Conservation (phyloP, 2,888 invertebrate genomes). For the Synergus gifuensis region DNA sequence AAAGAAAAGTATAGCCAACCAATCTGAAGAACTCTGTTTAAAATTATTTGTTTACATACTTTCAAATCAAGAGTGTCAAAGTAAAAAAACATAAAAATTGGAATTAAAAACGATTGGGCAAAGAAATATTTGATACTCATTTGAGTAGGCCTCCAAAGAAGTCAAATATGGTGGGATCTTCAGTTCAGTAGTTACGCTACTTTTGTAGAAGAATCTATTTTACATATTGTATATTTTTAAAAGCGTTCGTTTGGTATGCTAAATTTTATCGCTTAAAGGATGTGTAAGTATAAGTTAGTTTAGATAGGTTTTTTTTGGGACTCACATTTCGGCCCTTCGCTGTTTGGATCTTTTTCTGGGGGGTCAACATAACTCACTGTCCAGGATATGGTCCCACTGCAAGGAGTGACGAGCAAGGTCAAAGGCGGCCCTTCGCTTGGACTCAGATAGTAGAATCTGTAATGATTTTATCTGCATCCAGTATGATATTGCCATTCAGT, state of each 20-base stretch:
- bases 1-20: too few relatives aligned
- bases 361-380: slow-evolving; percentile 74
- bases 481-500: slow-evolving; percentile 72
- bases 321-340: slow-evolving; percentile 70
- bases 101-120: background rate
- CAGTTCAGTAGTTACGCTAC: background rate
- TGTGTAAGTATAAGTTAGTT: slow-evolving; percentile 24
- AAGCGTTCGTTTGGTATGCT: slow-evolving; percentile 12
- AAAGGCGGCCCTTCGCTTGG: slow-evolving; percentile 74
- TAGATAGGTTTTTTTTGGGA: slow-evolving; percentile 30
- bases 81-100: background rate
- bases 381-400: slow-evolving; percentile 75
- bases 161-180: background rate
- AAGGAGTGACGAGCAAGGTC: slow-evolving; percentile 75
- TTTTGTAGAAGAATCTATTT: background rate
- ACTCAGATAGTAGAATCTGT: slow-evolving; percentile 75
- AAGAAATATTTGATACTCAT: background rate
- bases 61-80: background rate
- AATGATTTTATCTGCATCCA: slow-evolving; percentile 75
- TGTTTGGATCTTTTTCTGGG: slow-evolving; percentile 71
- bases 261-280: slow-evolving; percentile 5
- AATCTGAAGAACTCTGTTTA: background rate
- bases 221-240: slow-evolving; percentile 13
- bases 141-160: background rate
- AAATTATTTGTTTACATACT: background rate